phyloP scores from a whole-genome alignment of 2,888 invertebrate genomes.

The Gisinianus flammeolus region DNA sequence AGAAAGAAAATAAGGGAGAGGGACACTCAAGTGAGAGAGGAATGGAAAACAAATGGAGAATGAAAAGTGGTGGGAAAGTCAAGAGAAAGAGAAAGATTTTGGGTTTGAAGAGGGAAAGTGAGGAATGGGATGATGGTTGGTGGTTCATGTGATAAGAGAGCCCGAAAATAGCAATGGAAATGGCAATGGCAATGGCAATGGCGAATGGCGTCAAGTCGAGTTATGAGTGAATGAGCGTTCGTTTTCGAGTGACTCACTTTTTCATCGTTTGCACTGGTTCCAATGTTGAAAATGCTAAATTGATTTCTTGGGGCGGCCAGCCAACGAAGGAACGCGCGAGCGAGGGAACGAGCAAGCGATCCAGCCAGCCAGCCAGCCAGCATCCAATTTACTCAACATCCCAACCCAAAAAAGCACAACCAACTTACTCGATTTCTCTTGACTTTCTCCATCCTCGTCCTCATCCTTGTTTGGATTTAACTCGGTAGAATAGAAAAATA shows the following conservation, averaged over 20 bases:
- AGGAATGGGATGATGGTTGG: neutral
- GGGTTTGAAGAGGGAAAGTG: neutral
- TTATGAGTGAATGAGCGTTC: neutral
- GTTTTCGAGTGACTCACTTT: too few species aligned
- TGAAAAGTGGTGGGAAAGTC: neutral
- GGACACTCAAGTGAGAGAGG: neutral
- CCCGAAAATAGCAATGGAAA: neutral
- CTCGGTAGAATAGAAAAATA: too few species aligned
- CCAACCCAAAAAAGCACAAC: too few species aligned
- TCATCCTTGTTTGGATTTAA: neutral
- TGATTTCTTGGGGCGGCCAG: too few species aligned
- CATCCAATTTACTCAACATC: constrained; percentile 8
- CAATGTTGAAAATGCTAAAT: too few species aligned
- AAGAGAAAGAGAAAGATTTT: neutral
- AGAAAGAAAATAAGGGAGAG: neutral
- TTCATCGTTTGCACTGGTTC: too few species aligned
- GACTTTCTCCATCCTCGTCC: neutral
- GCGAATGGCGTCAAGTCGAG: neutral
- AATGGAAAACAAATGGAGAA: neutral
- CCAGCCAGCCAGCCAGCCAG: too few species aligned
- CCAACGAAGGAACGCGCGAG: too few species aligned
- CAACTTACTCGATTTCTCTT: too few species aligned
- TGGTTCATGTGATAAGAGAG: neutral
- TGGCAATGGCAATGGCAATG: neutral
- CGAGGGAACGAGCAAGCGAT: too few species aligned